These are phyloP conservation scores for Apostichopus californicus DNA, from an alignment of 35 echinoderm and acorn worm genomes.

Conservation along the genomic window DNA sequence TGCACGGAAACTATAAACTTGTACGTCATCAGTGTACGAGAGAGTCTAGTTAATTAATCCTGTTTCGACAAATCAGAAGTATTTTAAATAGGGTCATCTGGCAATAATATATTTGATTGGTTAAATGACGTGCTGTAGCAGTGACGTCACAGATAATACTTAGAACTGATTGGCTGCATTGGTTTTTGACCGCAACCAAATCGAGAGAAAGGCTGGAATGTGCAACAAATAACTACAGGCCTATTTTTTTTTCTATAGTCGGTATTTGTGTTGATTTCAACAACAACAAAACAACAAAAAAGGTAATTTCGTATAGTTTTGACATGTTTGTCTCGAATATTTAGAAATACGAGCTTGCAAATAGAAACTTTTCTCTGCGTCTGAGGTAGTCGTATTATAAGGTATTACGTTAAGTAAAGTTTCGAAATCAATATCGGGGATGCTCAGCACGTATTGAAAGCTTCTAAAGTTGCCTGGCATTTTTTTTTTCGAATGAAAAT, in stretches of 20 bases:
- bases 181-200: neutral
- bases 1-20: neutral
- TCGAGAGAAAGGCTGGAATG: neutral
- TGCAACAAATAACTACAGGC: neutral
- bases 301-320: no score
- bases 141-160: neutral
- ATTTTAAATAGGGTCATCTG: neutral
- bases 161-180: neutral
- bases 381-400: no score
- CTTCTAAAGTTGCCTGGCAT: no score
- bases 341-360: no score
- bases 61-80: constrained; percentile 14
- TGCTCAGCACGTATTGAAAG: no score
- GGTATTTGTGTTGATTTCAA: neutral
- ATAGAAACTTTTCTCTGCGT: no score
- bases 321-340: no score
- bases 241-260: neutral
- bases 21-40: neutral
- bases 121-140: neutral
- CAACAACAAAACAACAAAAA: neutral
- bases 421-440: no score
- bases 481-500: no score
- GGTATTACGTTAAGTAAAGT: no score
- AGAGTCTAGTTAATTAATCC: constrained; percentile 6
- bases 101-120: neutral